Evolutionary conservation across 2,113 vertebrate genomes (phyloP), one percentile per base, ranked within the genome.

Genomic region (Odontesthes bonariensis): DNA sequence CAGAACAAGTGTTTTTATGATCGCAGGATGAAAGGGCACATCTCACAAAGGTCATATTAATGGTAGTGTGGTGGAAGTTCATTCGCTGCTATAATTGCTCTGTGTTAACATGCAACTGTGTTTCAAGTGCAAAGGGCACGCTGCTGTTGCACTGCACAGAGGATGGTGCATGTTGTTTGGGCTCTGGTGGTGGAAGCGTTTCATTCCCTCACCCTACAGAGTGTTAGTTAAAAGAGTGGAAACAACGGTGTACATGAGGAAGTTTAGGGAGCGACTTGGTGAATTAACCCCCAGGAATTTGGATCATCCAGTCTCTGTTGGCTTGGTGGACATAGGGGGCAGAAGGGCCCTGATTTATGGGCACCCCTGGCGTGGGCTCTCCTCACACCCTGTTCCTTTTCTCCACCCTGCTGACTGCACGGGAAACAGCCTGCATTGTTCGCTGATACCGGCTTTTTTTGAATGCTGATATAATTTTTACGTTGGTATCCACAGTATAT

Each of bases 251-350:
- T 86, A 87, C 81, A 84, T 78, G 75, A 86, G 85, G 71, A 89
- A 71, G 86, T 88, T 89, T 90, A 86, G 87, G 81, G 82, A 84
- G 79, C 75, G 81, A 91, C 86, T 89, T 90, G 89, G 91, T 92
- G 91, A 93, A 93, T 92, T 93, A 93, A 93, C 91, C 87, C 83
- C 87, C 79, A 92, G 93, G 94, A 95, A 94, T 94, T 93, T 94
- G 89, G 92, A 91, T 92, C 85, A 92, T 93, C 88, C 83, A 86
- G 85, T 90, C 84, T 85, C 84, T 82, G 88, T 80, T 87, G 92
- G 79, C 79, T 89, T 88, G 87, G 78, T 91, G 89, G 87, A 91
- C 87, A 84, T 75, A 86, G 73, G 83, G 89, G 88, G 92, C 86
- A 89, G 85, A 86, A 88, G 91, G 86, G 75, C 87, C 73, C 86